Conservation (phyloP, 1,140 invertebrate species). For the Pseudomyrmex cubaensis region DNA sequence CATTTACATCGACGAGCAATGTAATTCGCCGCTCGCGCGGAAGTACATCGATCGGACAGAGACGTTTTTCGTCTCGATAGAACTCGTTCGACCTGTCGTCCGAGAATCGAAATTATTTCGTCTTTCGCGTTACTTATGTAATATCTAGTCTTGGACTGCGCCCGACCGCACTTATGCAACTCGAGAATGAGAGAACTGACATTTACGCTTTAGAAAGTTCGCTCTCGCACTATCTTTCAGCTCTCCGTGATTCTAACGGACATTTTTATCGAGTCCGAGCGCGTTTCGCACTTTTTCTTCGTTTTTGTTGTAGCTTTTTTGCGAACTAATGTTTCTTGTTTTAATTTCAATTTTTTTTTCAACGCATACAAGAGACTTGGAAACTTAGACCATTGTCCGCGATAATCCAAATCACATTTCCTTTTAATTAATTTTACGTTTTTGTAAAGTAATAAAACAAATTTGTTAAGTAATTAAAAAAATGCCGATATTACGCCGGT, state of each 20-base stretch:
- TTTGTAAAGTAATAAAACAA: too few relatives aligned
- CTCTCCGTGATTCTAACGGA: slow-evolving; percentile 4
- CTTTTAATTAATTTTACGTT: too few relatives aligned
- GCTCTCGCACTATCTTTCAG: slow-evolving; percentile 71
- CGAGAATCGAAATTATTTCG: slow-evolving; percentile 68
- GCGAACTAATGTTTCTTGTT: too few relatives aligned
- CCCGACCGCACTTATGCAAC: slow-evolving; percentile 74
- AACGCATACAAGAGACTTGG: too few relatives aligned
- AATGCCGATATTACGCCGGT: too few relatives aligned
- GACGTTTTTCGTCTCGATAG: slow-evolving; percentile 5
- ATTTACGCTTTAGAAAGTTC: slow-evolving; percentile 84
- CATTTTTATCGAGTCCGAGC: not conserved
- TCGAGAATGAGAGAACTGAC: slow-evolving; percentile 77
- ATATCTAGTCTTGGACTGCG: slow-evolving; percentile 55
- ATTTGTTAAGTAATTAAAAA: too few relatives aligned
- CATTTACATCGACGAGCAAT: not conserved
- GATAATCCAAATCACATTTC: too few relatives aligned
- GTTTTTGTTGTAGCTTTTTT: not conserved
- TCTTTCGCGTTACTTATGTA: slow-evolving; percentile 69
- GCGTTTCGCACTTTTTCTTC: slow-evolving; percentile 21
- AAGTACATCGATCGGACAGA: not conserved
- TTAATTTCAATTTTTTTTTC: too few relatives aligned
- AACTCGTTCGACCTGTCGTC: slow-evolving; percentile 46
- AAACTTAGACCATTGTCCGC: too few relatives aligned
- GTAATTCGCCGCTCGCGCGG: too few relatives aligned